These are phyloP conservation scores for Schrankia costaestrigalis DNA, from an alignment of 2,888 invertebrate genomes.

Conservation along the genomic window DNA sequence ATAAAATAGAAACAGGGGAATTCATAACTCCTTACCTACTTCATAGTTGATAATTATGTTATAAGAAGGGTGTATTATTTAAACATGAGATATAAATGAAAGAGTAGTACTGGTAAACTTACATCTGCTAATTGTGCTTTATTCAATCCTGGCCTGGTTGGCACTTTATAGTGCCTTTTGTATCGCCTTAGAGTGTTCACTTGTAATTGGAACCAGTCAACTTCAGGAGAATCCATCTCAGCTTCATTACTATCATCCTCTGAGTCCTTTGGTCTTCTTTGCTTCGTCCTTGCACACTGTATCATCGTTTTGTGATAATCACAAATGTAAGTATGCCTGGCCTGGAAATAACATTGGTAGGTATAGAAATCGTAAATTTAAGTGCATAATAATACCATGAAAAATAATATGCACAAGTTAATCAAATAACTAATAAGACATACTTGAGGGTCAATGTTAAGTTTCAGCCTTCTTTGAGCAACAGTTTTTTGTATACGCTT, in stretches of 20 bases:
- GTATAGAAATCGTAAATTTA: background rate
- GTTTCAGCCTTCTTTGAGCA: constrained; percentile 92
- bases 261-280: constrained; percentile 92
- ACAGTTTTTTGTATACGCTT: constrained; percentile 98
- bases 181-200: constrained; percentile 96
- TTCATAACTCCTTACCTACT: no score
- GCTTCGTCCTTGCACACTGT: constrained; percentile 95
- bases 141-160: constrained; percentile 94
- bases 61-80: no score
- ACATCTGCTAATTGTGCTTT: constrained; percentile 98
- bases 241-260: constrained; percentile 97
- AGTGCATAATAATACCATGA: no score
- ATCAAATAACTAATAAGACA: constrained; percentile 20
- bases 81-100: no score
- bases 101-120: no score
- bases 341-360: constrained; percentile 79
- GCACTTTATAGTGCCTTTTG: constrained; percentile 95
- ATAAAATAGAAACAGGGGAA: background rate
- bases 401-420: constrained; percentile 5
- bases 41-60: no score
- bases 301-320: constrained; percentile 98
- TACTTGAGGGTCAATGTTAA: constrained; percentile 88
- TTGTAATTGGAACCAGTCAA: constrained; percentile 95
- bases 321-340: constrained; percentile 97
- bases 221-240: constrained; percentile 95